Conservation (phyloP, 2,797 vertebrate species). For the Falco naumanni region DNA sequence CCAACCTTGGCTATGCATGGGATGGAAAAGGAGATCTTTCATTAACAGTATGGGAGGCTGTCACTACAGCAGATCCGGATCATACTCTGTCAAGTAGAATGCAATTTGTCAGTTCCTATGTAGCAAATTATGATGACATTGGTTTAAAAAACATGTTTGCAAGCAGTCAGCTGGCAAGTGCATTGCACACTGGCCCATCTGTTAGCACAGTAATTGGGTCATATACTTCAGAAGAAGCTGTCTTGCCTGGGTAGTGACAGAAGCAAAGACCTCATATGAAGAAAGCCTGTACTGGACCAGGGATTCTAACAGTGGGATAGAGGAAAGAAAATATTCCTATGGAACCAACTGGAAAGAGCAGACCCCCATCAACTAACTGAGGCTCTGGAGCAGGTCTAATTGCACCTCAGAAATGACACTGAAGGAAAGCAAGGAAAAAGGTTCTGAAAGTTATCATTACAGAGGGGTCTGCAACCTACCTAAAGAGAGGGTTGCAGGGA, state of each 20-base stretch:
- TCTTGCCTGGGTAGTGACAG: not conserved
- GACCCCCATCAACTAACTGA: fast-evolving
- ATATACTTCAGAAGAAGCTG: not conserved
- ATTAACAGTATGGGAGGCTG: not conserved
- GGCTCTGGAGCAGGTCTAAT: not conserved
- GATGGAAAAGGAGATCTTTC: not conserved
- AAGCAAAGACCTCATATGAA: not conserved
- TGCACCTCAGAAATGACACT: not conserved
- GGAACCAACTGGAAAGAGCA: not conserved
- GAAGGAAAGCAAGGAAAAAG: not conserved
- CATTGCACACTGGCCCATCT: slow-evolving; percentile 25
- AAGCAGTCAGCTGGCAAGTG: slow-evolving; percentile 42
- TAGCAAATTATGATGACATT: not conserved
- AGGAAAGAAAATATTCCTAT: not conserved
- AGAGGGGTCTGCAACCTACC: not conserved
- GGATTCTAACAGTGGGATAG: not conserved
- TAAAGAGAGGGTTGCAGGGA: not conserved
- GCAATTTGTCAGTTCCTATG: not conserved
- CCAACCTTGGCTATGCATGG: not conserved
- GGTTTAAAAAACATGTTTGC: not conserved
- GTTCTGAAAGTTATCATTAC: not conserved
- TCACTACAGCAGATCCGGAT: not conserved
- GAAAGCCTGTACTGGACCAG: not conserved
- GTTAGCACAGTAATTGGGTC: slow-evolving; percentile 36
- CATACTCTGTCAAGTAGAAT: not conserved